Base-by-base conservation (phyloP, 2,797 vertebrate genomes). In the Syndactyla subalaris region DNA sequence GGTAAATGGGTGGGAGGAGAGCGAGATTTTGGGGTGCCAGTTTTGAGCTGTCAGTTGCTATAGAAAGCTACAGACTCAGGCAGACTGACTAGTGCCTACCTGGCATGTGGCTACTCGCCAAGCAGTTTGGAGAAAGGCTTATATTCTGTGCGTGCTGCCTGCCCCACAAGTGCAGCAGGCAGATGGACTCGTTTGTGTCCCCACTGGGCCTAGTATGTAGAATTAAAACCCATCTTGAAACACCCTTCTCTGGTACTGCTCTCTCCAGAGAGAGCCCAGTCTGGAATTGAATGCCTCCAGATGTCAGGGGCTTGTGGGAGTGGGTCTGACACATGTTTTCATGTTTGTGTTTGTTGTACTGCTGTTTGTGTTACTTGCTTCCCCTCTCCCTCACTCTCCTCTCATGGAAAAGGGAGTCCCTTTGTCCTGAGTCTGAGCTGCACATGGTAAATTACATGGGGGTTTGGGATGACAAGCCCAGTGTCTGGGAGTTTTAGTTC, bases 141-240 rank as follows among this genome's bases (percentile, higher is more conserved):
- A 12, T 6, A 14, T 15, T 74, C 32, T 36, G 39, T 61, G 22
- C 39, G 1, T 20, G 46, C 46, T 58, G 48, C 48, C 30, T 85
- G 59, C 32, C 57, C 22, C 7, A 7, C 14, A n/a, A 14, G 54
- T 43, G 19, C 58, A 52, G 71, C 1, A 3, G 72, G 55, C 45
- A 55, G 24, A 23, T 5, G 10, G 36, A 41, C 36, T 68, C 19
- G 7, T 77, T 6, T 1, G 2, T 81, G 62, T 5, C 21, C 29
- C 16, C 15, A 11, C 0, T 7, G 22, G 22, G 17, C 24, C 61
- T 43, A 12, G 10, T 5, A 4, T 7, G 13, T 2, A 29, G 49
- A 23, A 6, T 49, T 32, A 20, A 63, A 74, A 32, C 9, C 23
- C 3, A 0, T 15, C 23, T 57, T 77, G 54, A 58, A 43, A 39